Conservation (phyloP, 2,888 invertebrate species). For the Uloborus plumipes region DNA sequence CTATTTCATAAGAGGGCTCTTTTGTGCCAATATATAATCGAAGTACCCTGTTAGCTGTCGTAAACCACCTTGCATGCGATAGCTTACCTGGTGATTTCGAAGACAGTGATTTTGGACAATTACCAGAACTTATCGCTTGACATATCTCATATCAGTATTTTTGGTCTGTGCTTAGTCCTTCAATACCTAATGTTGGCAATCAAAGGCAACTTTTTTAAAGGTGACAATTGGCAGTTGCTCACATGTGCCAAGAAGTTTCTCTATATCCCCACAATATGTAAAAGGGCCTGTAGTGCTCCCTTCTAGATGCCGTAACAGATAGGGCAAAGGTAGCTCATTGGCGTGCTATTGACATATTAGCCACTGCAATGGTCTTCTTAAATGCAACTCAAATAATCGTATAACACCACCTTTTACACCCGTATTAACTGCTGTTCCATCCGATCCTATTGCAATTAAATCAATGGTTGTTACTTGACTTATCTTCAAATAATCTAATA, state of each 20-base stretch:
- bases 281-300: no score
- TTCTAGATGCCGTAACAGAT: slow-evolving; percentile 6
- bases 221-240: no score
- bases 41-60: neutral
- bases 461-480: neutral
- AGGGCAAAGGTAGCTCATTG: neutral
- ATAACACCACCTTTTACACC: slow-evolving; percentile 1
- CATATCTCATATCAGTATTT: slow-evolving; percentile 6
- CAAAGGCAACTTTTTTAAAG: no score
- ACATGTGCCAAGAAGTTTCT: no score
- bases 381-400: neutral
- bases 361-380: neutral
- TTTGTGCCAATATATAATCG: no score
- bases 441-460: neutral
- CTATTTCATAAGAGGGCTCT: no score
- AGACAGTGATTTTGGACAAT: slow-evolving; percentile 6
- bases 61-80: slow-evolving; percentile 1
- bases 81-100: neutral
- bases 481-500: neutral
- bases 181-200: slow-evolving; percentile 3
- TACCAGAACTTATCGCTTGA: slow-evolving; percentile 6
- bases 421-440: slow-evolving; percentile 1
- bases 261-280: no score
- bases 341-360: neutral
- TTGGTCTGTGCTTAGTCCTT: slow-evolving; percentile 12